These are phyloP conservation scores for Popillia japonica DNA, from an alignment of 1,140 invertebrate species.

Conservation along the genomic window DNA sequence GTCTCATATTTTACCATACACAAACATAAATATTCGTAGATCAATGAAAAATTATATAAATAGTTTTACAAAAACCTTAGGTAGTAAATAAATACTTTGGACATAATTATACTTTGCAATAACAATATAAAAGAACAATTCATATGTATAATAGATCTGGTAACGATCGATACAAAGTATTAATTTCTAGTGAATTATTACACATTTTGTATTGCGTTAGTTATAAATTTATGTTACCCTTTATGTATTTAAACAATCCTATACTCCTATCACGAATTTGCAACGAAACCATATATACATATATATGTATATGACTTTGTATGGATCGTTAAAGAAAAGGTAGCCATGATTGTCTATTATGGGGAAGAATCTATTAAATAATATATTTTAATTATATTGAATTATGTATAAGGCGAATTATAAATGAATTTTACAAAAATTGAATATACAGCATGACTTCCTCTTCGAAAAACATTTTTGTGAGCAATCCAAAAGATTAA, in stretches of 20 bases:
- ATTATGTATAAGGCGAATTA: not conserved
- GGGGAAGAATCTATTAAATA: too few species aligned
- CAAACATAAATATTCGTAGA: slow-evolving; percentile 45
- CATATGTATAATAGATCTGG: not conserved
- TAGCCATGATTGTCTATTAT: not conserved
- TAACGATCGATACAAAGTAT: not conserved
- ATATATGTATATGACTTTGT: not conserved
- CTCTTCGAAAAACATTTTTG: not conserved
- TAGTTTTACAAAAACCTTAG: slow-evolving; percentile 43
- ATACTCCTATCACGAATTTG: too few species aligned
- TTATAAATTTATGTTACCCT: too few species aligned
- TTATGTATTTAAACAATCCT: too few species aligned
- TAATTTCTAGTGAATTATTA: too few species aligned
- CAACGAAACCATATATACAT: too few species aligned
- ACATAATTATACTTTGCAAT: slow-evolving; percentile 40
- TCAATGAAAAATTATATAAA: slow-evolving; percentile 41
- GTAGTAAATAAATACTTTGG: slow-evolving; percentile 43
- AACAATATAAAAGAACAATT: slow-evolving; percentile 41
- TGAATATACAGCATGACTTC: not conserved
- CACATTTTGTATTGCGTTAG: too few species aligned
- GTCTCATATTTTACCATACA: slow-evolving; percentile 46
- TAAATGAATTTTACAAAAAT: not conserved
- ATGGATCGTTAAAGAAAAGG: not conserved
- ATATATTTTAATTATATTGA: not conserved
- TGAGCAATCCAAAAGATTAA: slow-evolving; percentile 34